Evolutionary conservation across 2,113 vertebrate species (phyloP), one percentile per base, ranked within the genome.

Genomic region (Melanocharis versteri): DNA sequence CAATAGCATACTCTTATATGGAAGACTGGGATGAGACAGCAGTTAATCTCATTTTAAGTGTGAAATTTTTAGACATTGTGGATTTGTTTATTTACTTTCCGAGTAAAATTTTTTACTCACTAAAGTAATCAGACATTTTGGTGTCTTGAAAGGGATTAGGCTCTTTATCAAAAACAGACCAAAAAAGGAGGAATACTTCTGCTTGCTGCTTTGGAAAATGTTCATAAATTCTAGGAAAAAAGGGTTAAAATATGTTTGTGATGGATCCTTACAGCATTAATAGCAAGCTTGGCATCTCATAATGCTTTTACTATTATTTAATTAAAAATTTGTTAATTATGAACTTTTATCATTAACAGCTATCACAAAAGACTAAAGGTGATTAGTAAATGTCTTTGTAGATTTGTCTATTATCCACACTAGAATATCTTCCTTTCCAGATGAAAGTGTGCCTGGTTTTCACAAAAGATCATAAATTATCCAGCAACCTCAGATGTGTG

Each of bases 381-480:
- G 53, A 89, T 57, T 86, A 87, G 20, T 68, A 71, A 72, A 93
- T 70, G 9, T 40, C 48, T 91, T 89, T 83, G 64, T 83, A 45
- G 42, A 83, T 92, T 85, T 94, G 3, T 72, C 10, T 70, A 11
- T 90, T 93, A 61, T 50, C 31, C 50, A 75, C n/a, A 73, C 16
- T 48, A 73, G 20, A 89, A 65, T 83, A 89, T 89, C 33, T 90
- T 90, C 1, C 6, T 88, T 91, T 91, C 65, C 39, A 77, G 61
- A 58, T 91, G 42, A 87, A 85, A 93, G 35, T 35, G 31, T 45
- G 7, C 48, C 40, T 91, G 21, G 11, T 86, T 95, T 93, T 72
- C 47, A 73, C 53, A 91, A 56, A 69, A 81, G 33, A 68, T 93
- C 20, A 39, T 66, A 89, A 96, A 93, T 89, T 96, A 89, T 84